Evolutionary conservation across 2,113 vertebrate genomes (phyloP).

Genomic region (Amblyornis subalaris): DNA sequence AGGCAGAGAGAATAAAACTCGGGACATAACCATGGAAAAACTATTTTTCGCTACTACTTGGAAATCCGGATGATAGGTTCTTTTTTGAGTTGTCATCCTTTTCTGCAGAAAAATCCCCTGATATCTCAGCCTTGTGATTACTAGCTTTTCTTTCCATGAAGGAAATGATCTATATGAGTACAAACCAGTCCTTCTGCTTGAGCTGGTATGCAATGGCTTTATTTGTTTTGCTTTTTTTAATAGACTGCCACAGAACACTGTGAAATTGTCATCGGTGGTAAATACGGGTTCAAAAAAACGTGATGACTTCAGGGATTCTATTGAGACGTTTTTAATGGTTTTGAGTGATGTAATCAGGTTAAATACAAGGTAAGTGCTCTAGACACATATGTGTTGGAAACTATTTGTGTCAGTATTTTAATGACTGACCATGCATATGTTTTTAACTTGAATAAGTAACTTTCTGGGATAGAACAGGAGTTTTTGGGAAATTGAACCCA

Average conservation of each 20-base stretch:
- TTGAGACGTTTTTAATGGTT: constrained; percentile 12
- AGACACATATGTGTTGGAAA: neutral
- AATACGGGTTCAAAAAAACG: constrained; percentile 14
- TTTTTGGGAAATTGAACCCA: neutral
- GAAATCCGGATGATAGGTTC: constrained; percentile 18
- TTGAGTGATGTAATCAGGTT: constrained; percentile 38
- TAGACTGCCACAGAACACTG: constrained; percentile 10
- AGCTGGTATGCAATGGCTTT: constrained; percentile 10
- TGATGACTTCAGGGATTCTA: constrained; percentile 1
- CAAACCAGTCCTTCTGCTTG: constrained; percentile 37
- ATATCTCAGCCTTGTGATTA: constrained; percentile 44
- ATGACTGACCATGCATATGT: neutral
- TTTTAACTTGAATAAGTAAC: constrained; percentile 1
- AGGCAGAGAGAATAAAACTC: neutral
- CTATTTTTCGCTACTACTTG: neutral
- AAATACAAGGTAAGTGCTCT: constrained; percentile 37
- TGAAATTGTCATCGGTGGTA: neutral
- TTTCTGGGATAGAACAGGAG: neutral
- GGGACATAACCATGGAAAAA: neutral
- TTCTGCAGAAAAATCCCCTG: constrained; percentile 36
- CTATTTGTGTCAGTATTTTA: constrained; percentile 22
- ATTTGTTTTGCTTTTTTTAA: constrained; percentile 55
- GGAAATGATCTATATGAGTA: neutral
- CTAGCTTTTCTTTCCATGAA: constrained; percentile 27
- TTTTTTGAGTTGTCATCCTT: constrained; percentile 19